Evolutionary conservation across 1,140 invertebrate genomes (phyloP), one percentile per base, ranked within the genome.

Genomic region (Drosophila subobscura): DNA sequence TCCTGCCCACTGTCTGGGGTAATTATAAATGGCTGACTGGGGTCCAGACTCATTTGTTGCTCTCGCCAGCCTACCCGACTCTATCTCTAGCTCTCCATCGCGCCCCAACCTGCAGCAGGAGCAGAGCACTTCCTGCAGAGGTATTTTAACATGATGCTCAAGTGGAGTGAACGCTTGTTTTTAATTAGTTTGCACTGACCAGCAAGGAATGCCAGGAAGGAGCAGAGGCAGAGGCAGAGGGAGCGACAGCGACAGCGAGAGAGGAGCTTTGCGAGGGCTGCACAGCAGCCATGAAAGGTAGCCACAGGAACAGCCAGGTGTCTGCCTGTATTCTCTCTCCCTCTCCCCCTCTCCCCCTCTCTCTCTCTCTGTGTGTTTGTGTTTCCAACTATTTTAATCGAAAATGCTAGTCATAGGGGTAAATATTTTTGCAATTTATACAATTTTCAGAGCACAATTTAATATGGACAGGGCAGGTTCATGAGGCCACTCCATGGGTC

Each of bases 111-210:
- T 10, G 5, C 12, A 33, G n/a, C 65, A 59, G 33, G 33, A 12
- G 10, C 4, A 37, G 33, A 37, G 12, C 33, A 37, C 33, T 12
- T 37, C 67, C 50, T 72, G 70, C n/a, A 7, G 50, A 46, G 67
- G 56, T 72, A 72, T 61, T 72, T 72, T 72, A 67, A 72, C 67
- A 61, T 72, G 70, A 61, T 63, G 70, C 68, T 72, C 68, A 72
- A 72, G 70, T 72, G 70, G 70, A 53, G 68, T 44, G 68, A 72
- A 72, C 68, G 70, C 68, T 73, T 72, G 70, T 72, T 72, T 72
- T 72, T 72, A 72, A 72, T 72, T 72, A 72, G 70, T 72, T 72
- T 72, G 70, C 70, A 51, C 58, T 72, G 70, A 72, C 70, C 70
- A 72, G 66, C 7, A 72, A 55, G 57, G 68, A 63, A 61, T 72